These are phyloP conservation scores for Acrossocheilus fasciatus DNA, from an alignment of 2,797 vertebrate genomes.

Conservation along the genomic window DNA sequence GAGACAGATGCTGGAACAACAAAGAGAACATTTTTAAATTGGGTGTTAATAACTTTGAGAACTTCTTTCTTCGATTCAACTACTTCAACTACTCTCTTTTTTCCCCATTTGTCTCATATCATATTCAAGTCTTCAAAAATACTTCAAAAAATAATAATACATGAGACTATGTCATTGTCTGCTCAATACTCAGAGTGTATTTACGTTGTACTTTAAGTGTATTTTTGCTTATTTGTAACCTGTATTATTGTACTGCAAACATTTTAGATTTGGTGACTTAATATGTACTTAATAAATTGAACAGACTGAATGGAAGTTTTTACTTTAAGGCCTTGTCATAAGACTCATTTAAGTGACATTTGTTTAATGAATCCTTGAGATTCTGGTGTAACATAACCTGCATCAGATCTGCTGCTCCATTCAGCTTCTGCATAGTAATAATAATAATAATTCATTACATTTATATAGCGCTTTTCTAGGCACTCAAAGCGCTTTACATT, in stretches of 20 bases:
- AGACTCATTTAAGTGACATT: neutral
- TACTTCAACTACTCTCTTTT: neutral
- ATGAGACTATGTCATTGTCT: neutral
- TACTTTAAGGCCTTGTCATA: neutral
- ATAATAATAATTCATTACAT: too few species aligned
- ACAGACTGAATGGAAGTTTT: neutral
- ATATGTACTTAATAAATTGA: neutral
- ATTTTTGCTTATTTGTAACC: neutral
- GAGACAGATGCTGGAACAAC: conserved; percentile 50
- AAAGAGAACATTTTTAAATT: neutral
- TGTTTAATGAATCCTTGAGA: neutral
- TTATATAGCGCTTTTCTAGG: too few species aligned
- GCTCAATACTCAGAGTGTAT: neutral
- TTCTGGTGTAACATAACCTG: neutral
- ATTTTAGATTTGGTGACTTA: neutral
- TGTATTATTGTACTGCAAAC: neutral
- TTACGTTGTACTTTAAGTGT: neutral
- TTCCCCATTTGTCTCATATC: neutral
- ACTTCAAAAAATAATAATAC: neutral
- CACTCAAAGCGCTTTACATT: too few species aligned
- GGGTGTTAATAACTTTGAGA: neutral
- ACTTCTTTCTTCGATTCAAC: neutral
- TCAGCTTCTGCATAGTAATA: conserved; percentile 24
- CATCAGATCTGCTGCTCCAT: neutral
- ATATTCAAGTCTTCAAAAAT: neutral